Conservation (phyloP, 2,888 invertebrate genomes). For the Andricus quercusramuli region DNA sequence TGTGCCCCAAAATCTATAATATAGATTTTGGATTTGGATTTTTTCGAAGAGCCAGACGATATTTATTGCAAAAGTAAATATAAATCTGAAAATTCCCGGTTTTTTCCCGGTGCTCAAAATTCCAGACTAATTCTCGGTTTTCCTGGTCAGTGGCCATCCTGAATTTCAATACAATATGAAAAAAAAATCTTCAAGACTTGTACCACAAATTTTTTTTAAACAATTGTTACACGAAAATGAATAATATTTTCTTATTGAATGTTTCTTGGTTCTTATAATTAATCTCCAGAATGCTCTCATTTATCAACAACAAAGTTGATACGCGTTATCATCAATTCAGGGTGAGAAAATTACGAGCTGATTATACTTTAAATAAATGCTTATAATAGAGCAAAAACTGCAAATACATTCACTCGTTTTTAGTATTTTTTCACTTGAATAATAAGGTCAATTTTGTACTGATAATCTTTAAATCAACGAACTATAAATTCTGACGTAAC, state of each 20-base stretch:
- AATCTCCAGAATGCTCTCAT: background rate
- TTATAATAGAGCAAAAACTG: background rate
- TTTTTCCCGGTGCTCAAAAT: no score
- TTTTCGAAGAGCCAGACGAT: no score
- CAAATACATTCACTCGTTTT: no score
- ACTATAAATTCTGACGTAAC: background rate
- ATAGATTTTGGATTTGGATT: no score
- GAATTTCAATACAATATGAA: background rate
- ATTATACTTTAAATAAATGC: background rate
- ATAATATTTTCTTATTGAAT: no score
- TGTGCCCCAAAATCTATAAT: no score
- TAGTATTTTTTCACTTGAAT: background rate
- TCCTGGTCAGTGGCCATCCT: no score
- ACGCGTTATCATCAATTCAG: background rate
- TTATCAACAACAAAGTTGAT: constrained; percentile 7
- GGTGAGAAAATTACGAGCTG: background rate
- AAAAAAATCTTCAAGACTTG: background rate
- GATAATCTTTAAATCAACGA: background rate
- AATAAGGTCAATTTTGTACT: background rate
- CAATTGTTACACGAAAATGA: background rate
- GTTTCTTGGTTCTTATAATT: background rate
- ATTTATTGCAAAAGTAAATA: no score
- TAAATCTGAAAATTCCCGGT: no score
- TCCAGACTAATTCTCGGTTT: no score
- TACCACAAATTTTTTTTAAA: background rate